Percentiles rank a stretch among this genome's conserved stretches.
Conservation (phyloP, 2,797 vertebrate species). For the Catharus ustulatus region DNA sequence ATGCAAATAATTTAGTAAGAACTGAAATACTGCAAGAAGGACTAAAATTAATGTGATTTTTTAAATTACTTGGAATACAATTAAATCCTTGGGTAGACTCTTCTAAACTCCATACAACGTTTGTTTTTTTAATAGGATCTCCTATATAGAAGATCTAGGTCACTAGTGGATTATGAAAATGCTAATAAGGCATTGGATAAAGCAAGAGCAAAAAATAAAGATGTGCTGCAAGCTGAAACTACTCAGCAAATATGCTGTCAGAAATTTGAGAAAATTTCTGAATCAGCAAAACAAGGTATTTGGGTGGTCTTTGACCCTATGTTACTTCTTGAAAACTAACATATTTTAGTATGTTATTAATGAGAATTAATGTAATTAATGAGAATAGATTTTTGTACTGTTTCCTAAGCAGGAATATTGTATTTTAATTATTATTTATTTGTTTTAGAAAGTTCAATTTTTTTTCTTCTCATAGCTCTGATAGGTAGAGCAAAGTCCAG, state of each 20-base stretch:
- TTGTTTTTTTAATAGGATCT: slow-evolving; percentile 83
- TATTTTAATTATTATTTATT: background rate
- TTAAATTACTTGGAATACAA: background rate
- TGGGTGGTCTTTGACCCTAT: background rate
- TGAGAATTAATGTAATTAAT: background rate
- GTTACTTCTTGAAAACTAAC: background rate
- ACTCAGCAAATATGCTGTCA: slow-evolving; percentile 96
- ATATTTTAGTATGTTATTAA: background rate
- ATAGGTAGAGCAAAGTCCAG: background rate
- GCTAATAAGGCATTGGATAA: slow-evolving; percentile 98
- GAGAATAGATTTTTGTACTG: background rate
- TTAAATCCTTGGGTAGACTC: background rate
- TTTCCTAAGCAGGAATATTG: background rate
- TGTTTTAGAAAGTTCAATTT: background rate
- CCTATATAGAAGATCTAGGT: slow-evolving; percentile 92
- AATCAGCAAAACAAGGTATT: slow-evolving; percentile 97
- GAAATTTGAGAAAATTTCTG: slow-evolving; percentile 99
- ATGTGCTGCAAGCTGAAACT: slow-evolving; percentile 96
- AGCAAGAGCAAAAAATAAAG: slow-evolving; percentile 96
- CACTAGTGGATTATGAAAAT: slow-evolving; percentile 97
- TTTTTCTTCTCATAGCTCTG: background rate
- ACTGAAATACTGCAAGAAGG: background rate
- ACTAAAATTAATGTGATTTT: background rate
- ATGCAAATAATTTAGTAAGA: background rate
- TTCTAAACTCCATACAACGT: background rate